phyloP scores from a whole-genome alignment of 2,113 vertebrate species.

The Gallinago jamesoni region DNA sequence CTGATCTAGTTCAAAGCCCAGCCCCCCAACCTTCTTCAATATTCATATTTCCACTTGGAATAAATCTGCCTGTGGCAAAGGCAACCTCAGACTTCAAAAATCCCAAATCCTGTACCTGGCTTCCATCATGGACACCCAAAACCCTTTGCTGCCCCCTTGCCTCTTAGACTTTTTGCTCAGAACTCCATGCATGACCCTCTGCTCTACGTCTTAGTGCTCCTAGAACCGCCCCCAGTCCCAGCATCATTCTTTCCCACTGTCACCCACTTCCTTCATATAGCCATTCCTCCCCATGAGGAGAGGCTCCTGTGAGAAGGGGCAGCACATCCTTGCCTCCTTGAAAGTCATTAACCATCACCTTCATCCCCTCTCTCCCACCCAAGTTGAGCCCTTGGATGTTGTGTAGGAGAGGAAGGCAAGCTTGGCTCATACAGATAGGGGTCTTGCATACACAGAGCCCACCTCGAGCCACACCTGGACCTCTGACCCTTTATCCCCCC shows the following conservation, averaged over 20 bases:
- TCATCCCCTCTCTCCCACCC: neutral
- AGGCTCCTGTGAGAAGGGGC: neutral
- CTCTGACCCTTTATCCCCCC: accelerated
- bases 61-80: neutral
- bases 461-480: neutral
- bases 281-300: neutral
- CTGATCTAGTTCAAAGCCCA: neutral
- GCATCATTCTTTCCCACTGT: neutral
- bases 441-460: neutral
- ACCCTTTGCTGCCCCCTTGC: neutral
- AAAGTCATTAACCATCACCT: neutral
- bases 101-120: neutral
- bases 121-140: neutral
- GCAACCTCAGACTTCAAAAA: neutral
- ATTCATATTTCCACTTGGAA: neutral
- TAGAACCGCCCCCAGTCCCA: neutral
- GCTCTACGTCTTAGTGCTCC: neutral
- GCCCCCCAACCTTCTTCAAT: neutral
- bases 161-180: neutral
- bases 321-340: neutral
- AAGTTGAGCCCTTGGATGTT: neutral
- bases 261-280: neutral
- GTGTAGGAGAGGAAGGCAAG: neutral
- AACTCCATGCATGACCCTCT: neutral
- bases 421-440: neutral